These are phyloP conservation scores for Dimorphilus gyrociliatus DNA, from an alignment of 2,888 invertebrate genomes.

Conservation along the genomic window DNA sequence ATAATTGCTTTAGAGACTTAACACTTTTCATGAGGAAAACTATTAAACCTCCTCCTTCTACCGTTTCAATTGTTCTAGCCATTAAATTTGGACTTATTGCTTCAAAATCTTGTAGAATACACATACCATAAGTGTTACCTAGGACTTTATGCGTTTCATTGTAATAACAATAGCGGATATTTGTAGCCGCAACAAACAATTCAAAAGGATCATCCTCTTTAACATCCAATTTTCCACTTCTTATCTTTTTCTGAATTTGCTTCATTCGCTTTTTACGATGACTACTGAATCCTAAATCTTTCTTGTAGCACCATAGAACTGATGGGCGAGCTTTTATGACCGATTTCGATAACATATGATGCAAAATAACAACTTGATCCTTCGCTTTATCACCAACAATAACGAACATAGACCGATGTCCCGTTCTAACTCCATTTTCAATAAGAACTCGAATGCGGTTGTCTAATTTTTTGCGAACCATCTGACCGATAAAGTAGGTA, in stretches of 20 bases:
- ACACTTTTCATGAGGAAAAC: slow-evolving; percentile 63
- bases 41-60: slow-evolving; percentile 79
- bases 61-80: slow-evolving; percentile 90
- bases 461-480: slow-evolving; percentile 63
- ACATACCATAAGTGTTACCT: slow-evolving; percentile 89
- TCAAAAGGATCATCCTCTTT: slow-evolving; percentile 94
- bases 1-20: slow-evolving; percentile 75
- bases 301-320: slow-evolving; percentile 95
- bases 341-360: slow-evolving; percentile 91
- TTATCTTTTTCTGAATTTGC: slow-evolving; percentile 60
- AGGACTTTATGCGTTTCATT: slow-evolving; percentile 92
- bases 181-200: slow-evolving; percentile 80
- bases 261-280: slow-evolving; percentile 85
- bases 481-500: slow-evolving; percentile 9
- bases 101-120: slow-evolving; percentile 87
- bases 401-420: slow-evolving; percentile 82
- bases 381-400: slow-evolving; percentile 85
- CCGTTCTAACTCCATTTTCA: slow-evolving; percentile 80
- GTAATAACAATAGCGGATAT: slow-evolving; percentile 92
- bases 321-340: slow-evolving; percentile 77
- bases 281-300: slow-evolving; percentile 77
- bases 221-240: slow-evolving; percentile 63
- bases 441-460: slow-evolving; percentile 84
- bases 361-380: slow-evolving; percentile 89
- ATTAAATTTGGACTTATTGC: slow-evolving; percentile 89